A percentile compares a stretch with the other conserved stretches of the same genome.
Evolutionary conservation across 1,140 invertebrate species (phyloP).

Genomic region (Drosophila oshimai): DNA sequence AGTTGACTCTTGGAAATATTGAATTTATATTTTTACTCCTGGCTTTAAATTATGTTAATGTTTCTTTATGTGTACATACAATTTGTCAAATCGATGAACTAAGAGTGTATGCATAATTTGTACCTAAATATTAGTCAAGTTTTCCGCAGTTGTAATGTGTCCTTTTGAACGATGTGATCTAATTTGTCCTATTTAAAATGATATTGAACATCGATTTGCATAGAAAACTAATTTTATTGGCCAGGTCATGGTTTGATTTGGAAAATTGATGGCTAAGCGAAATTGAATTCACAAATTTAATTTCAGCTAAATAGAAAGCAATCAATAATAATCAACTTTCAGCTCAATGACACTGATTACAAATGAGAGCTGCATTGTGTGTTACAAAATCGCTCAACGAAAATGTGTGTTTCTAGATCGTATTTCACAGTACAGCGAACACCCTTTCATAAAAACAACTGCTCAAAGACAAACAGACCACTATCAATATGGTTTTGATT

Average conservation of each 20-base stretch:
- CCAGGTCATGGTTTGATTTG: neutral
- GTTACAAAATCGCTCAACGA: neutral
- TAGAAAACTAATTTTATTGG: neutral
- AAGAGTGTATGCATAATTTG: no score
- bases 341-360: neutral
- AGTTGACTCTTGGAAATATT: no score
- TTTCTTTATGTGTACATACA: no score
- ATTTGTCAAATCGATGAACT: no score
- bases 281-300: slow-evolving; percentile 13
- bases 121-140: neutral
- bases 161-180: no score
- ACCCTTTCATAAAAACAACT: slow-evolving; percentile 6
- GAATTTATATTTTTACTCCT: no score
- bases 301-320: slow-evolving; percentile 2
- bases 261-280: neutral
- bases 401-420: neutral
- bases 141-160: neutral
- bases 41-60: no score
- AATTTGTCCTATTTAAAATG: neutral
- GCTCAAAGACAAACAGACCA: slow-evolving; percentile 17
- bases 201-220: neutral
- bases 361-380: slow-evolving; percentile 6
- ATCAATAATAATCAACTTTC: slow-evolving; percentile 12
- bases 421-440: neutral
- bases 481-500: slow-evolving; percentile 41